Percentiles rank a stretch among this genome's conserved stretches.
Evolutionary conservation across 2,888 invertebrate genomes (phyloP).

Genomic region (Achlya flavicornis): DNA sequence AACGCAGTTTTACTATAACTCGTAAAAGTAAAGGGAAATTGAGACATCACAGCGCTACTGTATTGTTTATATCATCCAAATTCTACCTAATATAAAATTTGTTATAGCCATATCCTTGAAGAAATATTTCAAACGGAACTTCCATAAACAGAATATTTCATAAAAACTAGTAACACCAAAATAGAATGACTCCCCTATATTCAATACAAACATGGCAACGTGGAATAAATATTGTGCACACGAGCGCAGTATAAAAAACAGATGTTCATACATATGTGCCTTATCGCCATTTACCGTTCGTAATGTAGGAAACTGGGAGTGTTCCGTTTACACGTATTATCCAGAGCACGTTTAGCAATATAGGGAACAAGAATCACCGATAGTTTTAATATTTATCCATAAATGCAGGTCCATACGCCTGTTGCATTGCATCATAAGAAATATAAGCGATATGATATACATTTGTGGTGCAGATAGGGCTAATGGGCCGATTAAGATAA

Average conservation of each 20-base stretch:
- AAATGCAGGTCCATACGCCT: not conserved
- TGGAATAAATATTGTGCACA: slow-evolving; percentile 47
- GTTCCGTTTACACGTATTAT: slow-evolving; percentile 39
- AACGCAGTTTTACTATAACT: slow-evolving; percentile 27
- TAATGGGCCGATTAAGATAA: slow-evolving; percentile 34
- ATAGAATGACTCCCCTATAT: slow-evolving; percentile 52
- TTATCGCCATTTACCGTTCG: slow-evolving; percentile 24
- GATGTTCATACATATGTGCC: slow-evolving; percentile 53
- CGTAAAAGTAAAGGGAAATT: slow-evolving; percentile 39
- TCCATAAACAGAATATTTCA: slow-evolving; percentile 42
- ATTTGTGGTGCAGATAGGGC: slow-evolving; percentile 16
- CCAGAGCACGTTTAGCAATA: slow-evolving; percentile 43
- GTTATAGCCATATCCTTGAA: not conserved
- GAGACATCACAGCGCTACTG: slow-evolving; percentile 9
- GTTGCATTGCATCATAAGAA: slow-evolving; percentile 5
- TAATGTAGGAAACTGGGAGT: slow-evolving; percentile 35
- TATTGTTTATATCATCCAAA: slow-evolving; percentile 8
- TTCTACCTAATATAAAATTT: not conserved
- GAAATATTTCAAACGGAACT: slow-evolving; percentile 15
- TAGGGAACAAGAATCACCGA: slow-evolving; percentile 28
- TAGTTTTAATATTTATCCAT: slow-evolving; percentile 1
- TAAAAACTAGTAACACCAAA: slow-evolving; percentile 53
- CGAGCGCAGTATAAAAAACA: slow-evolving; percentile 59
- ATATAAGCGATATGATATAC: not conserved
- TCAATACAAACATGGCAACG: slow-evolving; percentile 45